Percentiles rank a stretch among this genome's conserved stretches.
Conservation (phyloP, 2,888 invertebrate genomes). For the Aphrophora alni region DNA sequence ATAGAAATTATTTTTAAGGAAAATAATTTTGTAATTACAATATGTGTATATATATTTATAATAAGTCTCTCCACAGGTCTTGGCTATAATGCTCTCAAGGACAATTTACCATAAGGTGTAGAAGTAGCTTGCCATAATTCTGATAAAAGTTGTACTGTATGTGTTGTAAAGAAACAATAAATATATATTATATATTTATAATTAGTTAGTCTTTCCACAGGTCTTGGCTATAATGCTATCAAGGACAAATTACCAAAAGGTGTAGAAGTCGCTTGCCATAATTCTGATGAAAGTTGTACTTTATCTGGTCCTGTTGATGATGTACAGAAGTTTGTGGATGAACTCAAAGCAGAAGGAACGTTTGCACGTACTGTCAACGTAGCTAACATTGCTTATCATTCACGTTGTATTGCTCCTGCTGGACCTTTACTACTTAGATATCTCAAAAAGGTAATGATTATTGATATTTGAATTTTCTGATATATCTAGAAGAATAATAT, state of each 20-base stretch:
- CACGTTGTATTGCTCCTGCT: slow-evolving; percentile 57
- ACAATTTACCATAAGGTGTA: slow-evolving; percentile 65
- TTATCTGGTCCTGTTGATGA: slow-evolving; percentile 75
- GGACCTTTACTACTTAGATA: slow-evolving; percentile 58
- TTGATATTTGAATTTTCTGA: too few relatives aligned
- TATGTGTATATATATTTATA: background rate
- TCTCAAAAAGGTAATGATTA: slow-evolving; percentile 56
- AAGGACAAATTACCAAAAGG: slow-evolving; percentile 62
- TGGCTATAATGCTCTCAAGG: slow-evolving; percentile 51
- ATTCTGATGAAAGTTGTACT: slow-evolving; percentile 77
- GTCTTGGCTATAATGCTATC: slow-evolving; percentile 50
- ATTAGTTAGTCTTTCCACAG: slow-evolving; percentile 31
- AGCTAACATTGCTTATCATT: slow-evolving; percentile 53
- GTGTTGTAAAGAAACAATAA: too few relatives aligned
- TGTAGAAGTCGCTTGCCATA: slow-evolving; percentile 81
- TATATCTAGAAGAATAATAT: too few relatives aligned
- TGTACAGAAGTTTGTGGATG: slow-evolving; percentile 65
- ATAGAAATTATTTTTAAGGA: too few relatives aligned
- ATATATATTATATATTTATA: background rate
- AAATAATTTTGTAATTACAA: too few relatives aligned
- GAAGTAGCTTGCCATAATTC: slow-evolving; percentile 84
- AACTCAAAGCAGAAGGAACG: slow-evolving; percentile 56
- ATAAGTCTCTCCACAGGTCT: slow-evolving; percentile 41
- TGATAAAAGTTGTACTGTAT: slow-evolving; percentile 76
- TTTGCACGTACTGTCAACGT: slow-evolving; percentile 52